Base-by-base conservation (phyloP, 1,140 invertebrate genomes). In the Trinorchestia longiramus region DNA sequence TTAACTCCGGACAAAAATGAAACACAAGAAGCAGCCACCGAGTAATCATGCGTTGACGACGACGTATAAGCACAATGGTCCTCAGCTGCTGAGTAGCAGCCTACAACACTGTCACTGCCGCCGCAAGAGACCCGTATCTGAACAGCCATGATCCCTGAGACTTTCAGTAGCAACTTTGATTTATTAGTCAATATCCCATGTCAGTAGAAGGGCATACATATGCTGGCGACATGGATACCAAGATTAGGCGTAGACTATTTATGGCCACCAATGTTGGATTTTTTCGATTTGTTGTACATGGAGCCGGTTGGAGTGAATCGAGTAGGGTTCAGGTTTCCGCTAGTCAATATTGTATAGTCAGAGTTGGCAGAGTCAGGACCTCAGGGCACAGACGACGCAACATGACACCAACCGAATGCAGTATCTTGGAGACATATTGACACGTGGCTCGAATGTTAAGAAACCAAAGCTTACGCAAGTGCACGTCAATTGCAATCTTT, bases 21-120 rank as follows among this genome's bases (percentile, higher is more conserved):
- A 90, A 90, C 43, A 43, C 88, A 90, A 77, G 62, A 77, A 77
- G 62, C 62, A 77, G 62, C 62, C 62, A 77, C 62, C 62, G 62
- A 77, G 28, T 77, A 36, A 77, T 77, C 62, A 77, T 3, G 1
- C 62, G 36, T 77, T 77, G 62, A 77, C 62, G 62, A 77, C 62
- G 62, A 36, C 62, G 62, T 77, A 23, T 77, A 28, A 77, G 28
- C 62, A 28, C 28, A 77, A 36, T 77, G 62, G 62, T 36, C 62
- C 62, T 19, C 62, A 28, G 28, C 11, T 28, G 62, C 62, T 19
- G 15, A 36, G 28, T 23, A 19, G 47, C 47, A 53, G 47, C 19
- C 47, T 53, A 28, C 62, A 77, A 36, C 62, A 77, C 3, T 77
- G 62, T 77, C 62, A 77, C 62, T 3, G 62, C 28, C 28, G 62